Conservation (phyloP, 2,113 vertebrate species). For the Macrotus californicus region DNA sequence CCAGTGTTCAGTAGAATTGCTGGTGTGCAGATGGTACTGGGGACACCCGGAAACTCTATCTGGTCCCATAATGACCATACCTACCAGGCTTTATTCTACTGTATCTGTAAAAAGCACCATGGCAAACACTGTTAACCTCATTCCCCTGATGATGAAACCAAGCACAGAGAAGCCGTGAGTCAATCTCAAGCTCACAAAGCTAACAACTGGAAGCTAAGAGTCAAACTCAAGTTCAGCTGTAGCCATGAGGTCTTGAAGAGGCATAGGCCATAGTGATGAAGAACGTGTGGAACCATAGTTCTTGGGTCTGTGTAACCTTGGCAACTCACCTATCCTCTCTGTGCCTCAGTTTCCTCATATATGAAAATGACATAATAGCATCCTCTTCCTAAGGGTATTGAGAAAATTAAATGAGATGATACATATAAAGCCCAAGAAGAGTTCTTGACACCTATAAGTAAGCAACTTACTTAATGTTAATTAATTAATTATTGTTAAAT, state of each 20-base stretch:
- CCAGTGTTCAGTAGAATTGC: neutral
- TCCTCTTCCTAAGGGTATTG: neutral
- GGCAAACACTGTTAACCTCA: neutral
- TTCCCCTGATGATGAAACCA: neutral
- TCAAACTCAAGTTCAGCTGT: neutral
- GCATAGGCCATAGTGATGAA: neutral
- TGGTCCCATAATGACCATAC: neutral
- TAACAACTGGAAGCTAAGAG: neutral
- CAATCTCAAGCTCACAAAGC: neutral
- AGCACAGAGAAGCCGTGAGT: neutral
- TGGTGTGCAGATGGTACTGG: fast-evolving
- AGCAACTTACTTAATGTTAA: neutral
- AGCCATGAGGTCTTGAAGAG: neutral
- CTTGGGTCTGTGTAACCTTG: neutral
- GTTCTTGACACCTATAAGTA: neutral
- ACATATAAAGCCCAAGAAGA: neutral
- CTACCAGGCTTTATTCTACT: neutral
- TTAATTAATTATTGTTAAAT: neutral
- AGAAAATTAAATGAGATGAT: neutral
- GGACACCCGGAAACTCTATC: neutral
- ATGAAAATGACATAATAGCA: neutral
- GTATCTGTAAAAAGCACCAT: neutral
- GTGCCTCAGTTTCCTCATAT: neutral
- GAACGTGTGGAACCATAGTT: neutral
- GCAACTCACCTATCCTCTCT: neutral